These are phyloP conservation scores for Catharus minimus DNA, from an alignment of 2,113 vertebrate genomes.

Conservation along the genomic window DNA sequence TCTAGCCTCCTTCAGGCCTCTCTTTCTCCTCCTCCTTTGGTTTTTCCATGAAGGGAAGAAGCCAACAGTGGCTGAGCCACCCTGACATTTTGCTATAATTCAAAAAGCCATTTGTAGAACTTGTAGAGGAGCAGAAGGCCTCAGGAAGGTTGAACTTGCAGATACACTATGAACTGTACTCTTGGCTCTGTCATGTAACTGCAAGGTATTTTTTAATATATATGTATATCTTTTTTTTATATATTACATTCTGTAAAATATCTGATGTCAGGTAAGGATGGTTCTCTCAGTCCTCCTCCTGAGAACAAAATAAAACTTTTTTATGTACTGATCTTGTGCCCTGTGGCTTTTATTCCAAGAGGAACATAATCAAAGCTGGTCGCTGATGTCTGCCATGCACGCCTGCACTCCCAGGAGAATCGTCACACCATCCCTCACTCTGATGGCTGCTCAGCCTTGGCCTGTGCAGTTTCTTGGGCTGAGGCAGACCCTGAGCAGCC, in stretches of 20 bases:
- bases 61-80: not conserved
- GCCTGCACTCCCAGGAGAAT: not conserved
- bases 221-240: constrained; percentile 18
- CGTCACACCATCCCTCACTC: not conserved
- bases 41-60: not conserved
- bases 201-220: constrained; percentile 2
- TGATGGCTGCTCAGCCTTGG: rapidly evolving
- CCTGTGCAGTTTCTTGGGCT: not conserved
- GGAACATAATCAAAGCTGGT: not conserved
- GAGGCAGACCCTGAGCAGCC: not conserved
- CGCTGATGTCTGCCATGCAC: not conserved
- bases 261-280: not conserved
- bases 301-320: constrained; percentile 71
- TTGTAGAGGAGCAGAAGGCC: not conserved
- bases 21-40: not conserved
- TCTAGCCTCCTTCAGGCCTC: not conserved
- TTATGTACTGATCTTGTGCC: not conserved
- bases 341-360: not conserved
- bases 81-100: not conserved
- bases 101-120: not conserved
- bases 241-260: constrained; percentile 59
- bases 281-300: constrained; percentile 4
- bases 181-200: constrained; percentile 9
- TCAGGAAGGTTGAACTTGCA: not conserved
- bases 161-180: constrained; percentile 15